phyloP scores from a whole-genome alignment of 2,797 vertebrate genomes.

The Phrynocephalus guinanensis region DNA sequence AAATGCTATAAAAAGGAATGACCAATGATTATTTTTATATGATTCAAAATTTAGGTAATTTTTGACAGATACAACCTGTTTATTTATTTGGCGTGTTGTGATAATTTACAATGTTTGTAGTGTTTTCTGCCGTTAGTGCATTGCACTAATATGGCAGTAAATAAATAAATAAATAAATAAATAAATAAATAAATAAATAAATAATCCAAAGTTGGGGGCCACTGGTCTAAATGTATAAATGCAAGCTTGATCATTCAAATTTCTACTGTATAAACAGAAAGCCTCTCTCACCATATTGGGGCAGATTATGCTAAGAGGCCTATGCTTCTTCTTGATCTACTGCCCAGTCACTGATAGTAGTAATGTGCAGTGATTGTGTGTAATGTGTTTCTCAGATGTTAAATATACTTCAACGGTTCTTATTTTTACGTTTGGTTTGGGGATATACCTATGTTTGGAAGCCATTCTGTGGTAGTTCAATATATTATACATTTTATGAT shows the following conservation, averaged over 20 bases:
- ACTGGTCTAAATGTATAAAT: neutral
- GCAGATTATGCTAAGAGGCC: neutral
- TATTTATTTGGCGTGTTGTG: neutral
- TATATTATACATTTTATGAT: neutral
- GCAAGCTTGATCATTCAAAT: neutral
- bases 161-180: too few relatives aligned
- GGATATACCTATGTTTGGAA: neutral
- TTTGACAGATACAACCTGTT: neutral
- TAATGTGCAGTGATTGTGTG: neutral
- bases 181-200: too few relatives aligned
- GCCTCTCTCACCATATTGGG: neutral
- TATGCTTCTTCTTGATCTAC: neutral
- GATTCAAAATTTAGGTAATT: neutral
- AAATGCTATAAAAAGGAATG: conserved; percentile 8
- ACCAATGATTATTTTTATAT: neutral
- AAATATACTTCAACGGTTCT: neutral
- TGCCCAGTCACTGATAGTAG: neutral
- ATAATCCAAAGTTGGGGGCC: too few relatives aligned
- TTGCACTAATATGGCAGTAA: too few relatives aligned
- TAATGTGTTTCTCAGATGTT: neutral
- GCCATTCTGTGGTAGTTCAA: neutral
- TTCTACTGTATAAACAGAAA: neutral
- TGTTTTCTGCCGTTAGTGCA: too few relatives aligned
- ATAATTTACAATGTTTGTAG: too few relatives aligned
- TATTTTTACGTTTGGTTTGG: neutral